Conservation (phyloP, 2,888 invertebrate genomes). For the Hyalella azteca region DNA sequence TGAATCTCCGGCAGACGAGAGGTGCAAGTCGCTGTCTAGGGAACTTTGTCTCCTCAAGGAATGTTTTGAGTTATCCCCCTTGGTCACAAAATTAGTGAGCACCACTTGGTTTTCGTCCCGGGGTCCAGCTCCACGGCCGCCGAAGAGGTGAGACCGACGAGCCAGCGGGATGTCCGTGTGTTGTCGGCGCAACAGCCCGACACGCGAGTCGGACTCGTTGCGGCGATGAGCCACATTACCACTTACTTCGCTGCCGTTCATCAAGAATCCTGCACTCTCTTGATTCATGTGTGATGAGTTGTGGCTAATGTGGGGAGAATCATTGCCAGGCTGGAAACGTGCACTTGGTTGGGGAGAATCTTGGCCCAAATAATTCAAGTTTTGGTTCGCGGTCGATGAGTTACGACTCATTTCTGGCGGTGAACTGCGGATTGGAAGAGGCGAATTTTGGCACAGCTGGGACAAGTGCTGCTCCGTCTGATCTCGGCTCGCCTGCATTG, state of each 20-base stretch:
- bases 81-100: constrained; percentile 67
- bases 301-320: neutral
- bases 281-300: neutral
- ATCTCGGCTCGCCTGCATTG: too few species aligned
- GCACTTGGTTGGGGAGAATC: neutral
- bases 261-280: too few species aligned
- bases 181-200: constrained; percentile 73
- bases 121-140: constrained; percentile 64
- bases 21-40: constrained; percentile 49
- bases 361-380: neutral
- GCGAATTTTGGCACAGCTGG: neutral
- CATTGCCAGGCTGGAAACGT: neutral
- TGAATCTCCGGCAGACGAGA: neutral
- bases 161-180: constrained; percentile 49
- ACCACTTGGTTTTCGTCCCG: constrained; percentile 70
- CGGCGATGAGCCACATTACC: constrained; percentile 67
- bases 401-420: too few species aligned
- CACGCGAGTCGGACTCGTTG: constrained; percentile 75
- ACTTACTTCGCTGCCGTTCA: neutral
- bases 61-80: constrained; percentile 30
- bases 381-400: too few species aligned
- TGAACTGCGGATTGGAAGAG: too few species aligned
- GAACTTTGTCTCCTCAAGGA: constrained; percentile 53
- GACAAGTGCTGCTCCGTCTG: neutral
- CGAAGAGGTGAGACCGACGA: constrained; percentile 48